phyloP scores from a whole-genome alignment of 2,797 vertebrate species.

The Rhyacichthys aspro region DNA sequence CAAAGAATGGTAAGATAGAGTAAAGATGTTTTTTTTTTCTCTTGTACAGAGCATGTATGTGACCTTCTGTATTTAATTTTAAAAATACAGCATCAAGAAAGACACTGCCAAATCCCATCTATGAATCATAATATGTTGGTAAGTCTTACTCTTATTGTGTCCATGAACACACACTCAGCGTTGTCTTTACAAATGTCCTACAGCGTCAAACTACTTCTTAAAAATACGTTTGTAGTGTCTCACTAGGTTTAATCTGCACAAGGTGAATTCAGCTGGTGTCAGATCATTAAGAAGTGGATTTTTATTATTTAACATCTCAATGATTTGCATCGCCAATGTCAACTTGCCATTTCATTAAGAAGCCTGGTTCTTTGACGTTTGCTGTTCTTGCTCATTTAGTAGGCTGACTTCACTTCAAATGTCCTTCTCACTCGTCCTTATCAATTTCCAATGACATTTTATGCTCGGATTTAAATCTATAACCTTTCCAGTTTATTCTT shows the following conservation, averaged over 20 bases:
- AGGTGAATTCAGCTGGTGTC: background rate
- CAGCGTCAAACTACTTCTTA: background rate
- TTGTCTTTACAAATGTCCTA: background rate
- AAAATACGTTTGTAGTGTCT: background rate
- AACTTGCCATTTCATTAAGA: constrained; percentile 16
- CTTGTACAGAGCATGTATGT: too few species aligned
- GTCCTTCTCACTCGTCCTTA: constrained; percentile 51
- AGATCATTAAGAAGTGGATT: constrained; percentile 7
- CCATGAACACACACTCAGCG: too few species aligned
- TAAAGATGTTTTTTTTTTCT: too few species aligned
- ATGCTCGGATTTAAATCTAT: constrained; percentile 62
- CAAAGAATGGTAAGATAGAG: too few species aligned
- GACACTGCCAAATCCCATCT: too few species aligned
- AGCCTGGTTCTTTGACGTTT: background rate
- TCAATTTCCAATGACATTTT: constrained; percentile 69
- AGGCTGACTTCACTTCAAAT: constrained; percentile 27
- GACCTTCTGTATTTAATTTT: too few species aligned
- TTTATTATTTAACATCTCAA: constrained; percentile 6
- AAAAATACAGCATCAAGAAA: too few species aligned
- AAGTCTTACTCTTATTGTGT: too few species aligned
- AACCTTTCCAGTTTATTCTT: constrained; percentile 68
- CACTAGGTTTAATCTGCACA: constrained; percentile 5
- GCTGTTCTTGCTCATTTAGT: constrained; percentile 10
- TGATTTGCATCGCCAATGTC: constrained; percentile 2
- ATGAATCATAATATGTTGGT: too few species aligned